Percentiles rank a stretch among this genome's conserved stretches.
phyloP scores from a whole-genome alignment of 2,888 invertebrate species.

The Cosmia pyralina region DNA sequence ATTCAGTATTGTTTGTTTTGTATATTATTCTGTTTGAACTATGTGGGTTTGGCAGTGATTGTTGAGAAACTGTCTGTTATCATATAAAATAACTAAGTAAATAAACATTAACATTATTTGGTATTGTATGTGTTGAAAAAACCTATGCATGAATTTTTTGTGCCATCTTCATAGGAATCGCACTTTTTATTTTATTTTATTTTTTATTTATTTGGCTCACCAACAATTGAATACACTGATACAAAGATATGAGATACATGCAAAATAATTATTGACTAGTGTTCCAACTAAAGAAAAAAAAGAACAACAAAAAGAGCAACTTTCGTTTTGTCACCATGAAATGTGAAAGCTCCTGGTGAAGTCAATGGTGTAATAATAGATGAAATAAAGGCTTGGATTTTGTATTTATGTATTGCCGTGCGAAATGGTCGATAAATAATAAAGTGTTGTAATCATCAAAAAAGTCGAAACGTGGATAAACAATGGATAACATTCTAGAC shows the following conservation, averaged over 20 bases:
- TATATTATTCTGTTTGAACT: conserved; percentile 14
- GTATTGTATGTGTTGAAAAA: background rate
- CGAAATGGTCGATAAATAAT: background rate
- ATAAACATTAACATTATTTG: background rate
- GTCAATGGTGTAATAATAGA: background rate
- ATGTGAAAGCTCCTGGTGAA: background rate
- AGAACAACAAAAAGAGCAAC: no score
- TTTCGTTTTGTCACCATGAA: background rate
- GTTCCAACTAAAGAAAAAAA: no score
- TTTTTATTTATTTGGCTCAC: no score
- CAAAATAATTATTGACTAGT: no score
- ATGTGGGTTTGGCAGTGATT: conserved; percentile 29
- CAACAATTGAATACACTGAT: no score
- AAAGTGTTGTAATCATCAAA: no score
- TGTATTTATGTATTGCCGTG: background rate
- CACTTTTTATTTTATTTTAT: no score
- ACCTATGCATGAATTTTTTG: background rate
- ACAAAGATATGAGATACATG: no score
- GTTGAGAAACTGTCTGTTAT: conserved; percentile 5
- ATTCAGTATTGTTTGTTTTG: conserved; percentile 29
- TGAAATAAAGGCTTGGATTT: background rate
- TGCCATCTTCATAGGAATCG: background rate
- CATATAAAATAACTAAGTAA: background rate
- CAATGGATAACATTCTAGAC: no score
- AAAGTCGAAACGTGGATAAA: no score